phyloP scores from a whole-genome alignment of 2,113 vertebrate species.

The Struthio camelus region DNA sequence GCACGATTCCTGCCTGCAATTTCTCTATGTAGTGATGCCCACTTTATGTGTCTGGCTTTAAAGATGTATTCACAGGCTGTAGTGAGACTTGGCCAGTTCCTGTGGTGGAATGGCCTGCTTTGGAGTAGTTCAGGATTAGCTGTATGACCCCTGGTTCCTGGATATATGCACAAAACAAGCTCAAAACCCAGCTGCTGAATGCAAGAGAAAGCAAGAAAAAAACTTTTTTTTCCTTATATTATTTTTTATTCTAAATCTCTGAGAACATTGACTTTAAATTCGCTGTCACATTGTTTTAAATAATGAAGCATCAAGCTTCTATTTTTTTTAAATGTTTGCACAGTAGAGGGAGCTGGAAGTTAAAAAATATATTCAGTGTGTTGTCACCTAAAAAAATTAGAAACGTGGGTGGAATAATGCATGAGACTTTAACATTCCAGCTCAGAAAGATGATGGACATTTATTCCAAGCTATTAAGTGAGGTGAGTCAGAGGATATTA shows the following conservation, averaged over 20 bases:
- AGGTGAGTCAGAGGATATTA: background rate
- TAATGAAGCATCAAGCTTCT: background rate
- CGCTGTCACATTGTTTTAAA: background rate
- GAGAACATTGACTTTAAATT: background rate
- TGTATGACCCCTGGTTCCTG: background rate
- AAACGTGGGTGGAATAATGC: background rate
- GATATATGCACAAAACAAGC: background rate
- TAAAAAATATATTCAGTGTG: background rate
- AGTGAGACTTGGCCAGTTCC: background rate
- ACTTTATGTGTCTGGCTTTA: background rate
- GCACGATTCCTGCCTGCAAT: rapidly evolving
- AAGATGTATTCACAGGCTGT: background rate
- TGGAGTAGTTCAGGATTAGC: background rate
- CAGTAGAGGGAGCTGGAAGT: background rate
- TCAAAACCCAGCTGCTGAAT: background rate
- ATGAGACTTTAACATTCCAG: background rate
- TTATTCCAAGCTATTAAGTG: background rate
- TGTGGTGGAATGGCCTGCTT: background rate
- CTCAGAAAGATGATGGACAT: background rate
- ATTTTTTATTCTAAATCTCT: background rate
- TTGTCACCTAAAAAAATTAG: background rate
- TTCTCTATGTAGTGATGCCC: background rate
- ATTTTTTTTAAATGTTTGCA: background rate
- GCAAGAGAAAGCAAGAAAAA: background rate
- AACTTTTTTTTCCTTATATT: background rate